A percentile compares a stretch with the other conserved stretches of the same genome.
Evolutionary conservation across 1,140 invertebrate genomes (phyloP).

Genomic region (Diuraphis noxia): DNA sequence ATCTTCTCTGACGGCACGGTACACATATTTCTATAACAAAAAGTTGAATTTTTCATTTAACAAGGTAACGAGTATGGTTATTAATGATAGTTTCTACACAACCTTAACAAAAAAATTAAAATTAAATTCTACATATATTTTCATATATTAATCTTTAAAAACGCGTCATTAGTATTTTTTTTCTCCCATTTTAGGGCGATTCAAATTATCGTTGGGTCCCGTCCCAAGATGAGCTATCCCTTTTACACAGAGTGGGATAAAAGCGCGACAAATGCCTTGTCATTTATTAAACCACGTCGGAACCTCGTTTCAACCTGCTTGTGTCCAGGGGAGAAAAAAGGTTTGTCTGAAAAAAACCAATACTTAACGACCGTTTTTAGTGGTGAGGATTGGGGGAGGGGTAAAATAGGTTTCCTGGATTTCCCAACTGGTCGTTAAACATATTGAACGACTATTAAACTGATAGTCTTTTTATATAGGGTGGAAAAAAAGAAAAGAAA

Average conservation of each 20-base stretch:
- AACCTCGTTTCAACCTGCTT: conserved; percentile 43
- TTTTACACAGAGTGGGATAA: conserved; percentile 31
- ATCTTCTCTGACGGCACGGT: conserved; percentile 32
- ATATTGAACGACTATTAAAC: conserved; percentile 48
- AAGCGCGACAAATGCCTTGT: conserved; percentile 50
- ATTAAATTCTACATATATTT: conserved; percentile 38
- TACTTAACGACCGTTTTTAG: conserved; percentile 51
- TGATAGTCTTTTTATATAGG: conserved; percentile 44
- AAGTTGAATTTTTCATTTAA: conserved; percentile 34
- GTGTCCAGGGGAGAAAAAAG: conserved; percentile 40
- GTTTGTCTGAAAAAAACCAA: conserved; percentile 47
- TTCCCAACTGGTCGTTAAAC: conserved; percentile 49
- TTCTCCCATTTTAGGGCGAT: conserved; percentile 29
- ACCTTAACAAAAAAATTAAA: conserved; percentile 41
- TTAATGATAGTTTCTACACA: conserved; percentile 38
- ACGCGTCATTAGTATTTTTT: conserved; percentile 50
- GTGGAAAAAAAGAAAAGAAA: conserved; percentile 8
- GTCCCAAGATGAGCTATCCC: conserved; percentile 48
- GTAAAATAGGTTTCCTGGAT: conserved; percentile 42
- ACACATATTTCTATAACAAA: conserved; percentile 48
- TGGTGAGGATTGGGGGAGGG: not conserved
- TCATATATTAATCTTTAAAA: conserved; percentile 51
- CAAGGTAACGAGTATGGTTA: conserved; percentile 40
- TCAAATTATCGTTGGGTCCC: conserved; percentile 50
- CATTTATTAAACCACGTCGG: conserved; percentile 49